A percentile compares a stretch with the other conserved stretches of the same genome.
Conservation (phyloP, 1,140 invertebrate genomes). For the Drosophila equinoxialis region DNA sequence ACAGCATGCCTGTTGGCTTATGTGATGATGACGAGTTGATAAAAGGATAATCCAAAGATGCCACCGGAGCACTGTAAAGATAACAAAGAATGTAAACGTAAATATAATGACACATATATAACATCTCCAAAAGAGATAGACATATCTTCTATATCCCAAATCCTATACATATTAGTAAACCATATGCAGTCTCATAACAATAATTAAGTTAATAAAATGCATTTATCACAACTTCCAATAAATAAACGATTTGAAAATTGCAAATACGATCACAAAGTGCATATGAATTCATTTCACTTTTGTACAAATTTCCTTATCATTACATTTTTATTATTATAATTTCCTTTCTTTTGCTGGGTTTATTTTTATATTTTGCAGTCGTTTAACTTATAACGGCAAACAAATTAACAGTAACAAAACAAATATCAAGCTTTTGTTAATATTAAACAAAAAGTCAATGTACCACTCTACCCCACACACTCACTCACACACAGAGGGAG, state of each 20-base stretch:
- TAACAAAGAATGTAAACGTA: neutral
- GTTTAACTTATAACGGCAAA: conserved; percentile 61
- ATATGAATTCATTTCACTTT: conserved; percentile 11
- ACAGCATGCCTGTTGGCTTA: conserved; percentile 19
- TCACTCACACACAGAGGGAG: too few relatives aligned
- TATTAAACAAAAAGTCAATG: conserved; percentile 55
- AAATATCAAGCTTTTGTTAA: conserved; percentile 64
- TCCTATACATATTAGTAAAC: too few relatives aligned
- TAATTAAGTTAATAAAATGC: too few relatives aligned
- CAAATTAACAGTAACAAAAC: conserved; percentile 9
- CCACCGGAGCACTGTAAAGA: conserved; percentile 27
- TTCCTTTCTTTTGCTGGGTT: neutral
- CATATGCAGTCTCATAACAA: too few relatives aligned
- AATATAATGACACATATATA: too few relatives aligned
- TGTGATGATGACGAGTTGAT: conserved; percentile 11
- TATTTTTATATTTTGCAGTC: conserved; percentile 1
- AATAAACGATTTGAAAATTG: neutral
- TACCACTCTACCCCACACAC: conserved; percentile 28
- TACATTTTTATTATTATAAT: conserved; percentile 8
- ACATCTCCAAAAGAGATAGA: too few relatives aligned
- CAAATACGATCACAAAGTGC: neutral
- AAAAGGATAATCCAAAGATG: conserved; percentile 83
- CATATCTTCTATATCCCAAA: too few relatives aligned
- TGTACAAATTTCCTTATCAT: conserved; percentile 15
- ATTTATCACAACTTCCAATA: too few relatives aligned